These are phyloP conservation scores for Brachyhypopomus gauderio DNA, from an alignment of 2,113 vertebrate genomes.

Conservation along the genomic window DNA sequence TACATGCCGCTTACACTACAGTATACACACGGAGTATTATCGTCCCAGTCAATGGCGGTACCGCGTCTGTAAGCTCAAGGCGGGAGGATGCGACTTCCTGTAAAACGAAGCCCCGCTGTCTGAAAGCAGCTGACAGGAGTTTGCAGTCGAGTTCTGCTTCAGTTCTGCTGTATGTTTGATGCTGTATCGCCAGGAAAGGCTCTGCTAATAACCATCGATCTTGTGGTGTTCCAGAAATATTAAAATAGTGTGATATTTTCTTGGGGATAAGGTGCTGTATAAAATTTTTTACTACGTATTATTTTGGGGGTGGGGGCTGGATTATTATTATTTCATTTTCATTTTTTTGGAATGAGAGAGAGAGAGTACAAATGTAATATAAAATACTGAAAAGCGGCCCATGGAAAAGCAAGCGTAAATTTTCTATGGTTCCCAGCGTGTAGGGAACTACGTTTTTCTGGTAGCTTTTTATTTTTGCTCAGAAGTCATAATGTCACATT, in stretches of 20 bases:
- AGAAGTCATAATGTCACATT: not conserved
- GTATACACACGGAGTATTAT: constrained; percentile 50
- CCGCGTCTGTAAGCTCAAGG: not conserved
- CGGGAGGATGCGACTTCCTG: not conserved
- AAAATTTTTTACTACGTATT: constrained; percentile 61
- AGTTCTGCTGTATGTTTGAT: not conserved
- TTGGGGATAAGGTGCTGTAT: constrained; percentile 66
- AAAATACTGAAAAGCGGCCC: constrained; percentile 31
- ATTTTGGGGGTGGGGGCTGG: constrained; percentile 44
- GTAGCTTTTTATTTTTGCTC: not conserved
- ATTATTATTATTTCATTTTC: not conserved
- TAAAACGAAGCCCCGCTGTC: not conserved
- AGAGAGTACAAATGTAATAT: constrained; percentile 66
- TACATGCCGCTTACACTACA: constrained; percentile 13
- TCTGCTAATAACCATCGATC: constrained; percentile 60
- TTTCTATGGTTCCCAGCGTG: constrained; percentile 58
- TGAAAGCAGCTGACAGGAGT: not conserved
- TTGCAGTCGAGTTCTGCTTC: constrained; percentile 46
- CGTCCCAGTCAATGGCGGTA: not conserved
- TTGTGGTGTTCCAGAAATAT: constrained; percentile 68
- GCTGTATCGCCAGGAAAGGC: not conserved
- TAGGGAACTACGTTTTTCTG: not conserved
- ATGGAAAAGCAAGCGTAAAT: constrained; percentile 62
- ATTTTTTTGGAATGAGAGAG: constrained; percentile 54
- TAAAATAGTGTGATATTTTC: constrained; percentile 43